phyloP scores from a whole-genome alignment of 2,888 invertebrate genomes.

The Minunthozetes semirufus region DNA sequence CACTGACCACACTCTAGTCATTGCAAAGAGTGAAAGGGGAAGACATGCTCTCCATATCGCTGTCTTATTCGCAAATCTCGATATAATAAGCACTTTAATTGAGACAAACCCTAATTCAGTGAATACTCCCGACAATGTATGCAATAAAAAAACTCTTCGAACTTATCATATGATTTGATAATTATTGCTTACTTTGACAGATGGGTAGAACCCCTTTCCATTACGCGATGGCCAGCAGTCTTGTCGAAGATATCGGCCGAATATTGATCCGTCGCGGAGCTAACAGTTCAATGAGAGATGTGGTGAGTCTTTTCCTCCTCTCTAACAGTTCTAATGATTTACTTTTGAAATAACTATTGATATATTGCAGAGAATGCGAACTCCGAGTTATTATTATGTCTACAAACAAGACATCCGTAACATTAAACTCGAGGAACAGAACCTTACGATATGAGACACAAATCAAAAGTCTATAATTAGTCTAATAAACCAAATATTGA shows the following conservation, averaged over 20 bases:
- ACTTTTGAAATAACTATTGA: no score
- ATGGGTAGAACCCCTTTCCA: constrained; percentile 78
- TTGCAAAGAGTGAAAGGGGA: constrained; percentile 46
- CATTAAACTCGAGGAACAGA: constrained; percentile 71
- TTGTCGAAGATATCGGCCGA: constrained; percentile 70
- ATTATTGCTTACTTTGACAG: no score
- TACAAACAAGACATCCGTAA: constrained; percentile 78
- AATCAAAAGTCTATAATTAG: no score
- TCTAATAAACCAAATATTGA: no score
- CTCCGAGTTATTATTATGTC: constrained; percentile 85
- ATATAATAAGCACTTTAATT: constrained; percentile 46
- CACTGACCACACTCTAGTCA: constrained; percentile 38
- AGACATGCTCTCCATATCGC: constrained; percentile 45
- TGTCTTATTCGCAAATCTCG: constrained; percentile 47
- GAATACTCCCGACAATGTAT: constrained; percentile 75
- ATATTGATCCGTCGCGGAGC: constrained; percentile 75
- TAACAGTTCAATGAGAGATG: constrained; percentile 71
- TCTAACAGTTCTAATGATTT: no score
- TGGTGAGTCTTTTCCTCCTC: constrained; percentile 55
- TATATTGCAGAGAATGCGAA: constrained; percentile 66
- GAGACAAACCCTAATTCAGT: constrained; percentile 55
- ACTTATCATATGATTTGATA: no score
- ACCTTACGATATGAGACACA: constrained; percentile 8
- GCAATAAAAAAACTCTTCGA: no score
- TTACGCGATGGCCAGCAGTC: constrained; percentile 58